Conservation (phyloP, 2,113 vertebrate species). For the Channa maculata region DNA sequence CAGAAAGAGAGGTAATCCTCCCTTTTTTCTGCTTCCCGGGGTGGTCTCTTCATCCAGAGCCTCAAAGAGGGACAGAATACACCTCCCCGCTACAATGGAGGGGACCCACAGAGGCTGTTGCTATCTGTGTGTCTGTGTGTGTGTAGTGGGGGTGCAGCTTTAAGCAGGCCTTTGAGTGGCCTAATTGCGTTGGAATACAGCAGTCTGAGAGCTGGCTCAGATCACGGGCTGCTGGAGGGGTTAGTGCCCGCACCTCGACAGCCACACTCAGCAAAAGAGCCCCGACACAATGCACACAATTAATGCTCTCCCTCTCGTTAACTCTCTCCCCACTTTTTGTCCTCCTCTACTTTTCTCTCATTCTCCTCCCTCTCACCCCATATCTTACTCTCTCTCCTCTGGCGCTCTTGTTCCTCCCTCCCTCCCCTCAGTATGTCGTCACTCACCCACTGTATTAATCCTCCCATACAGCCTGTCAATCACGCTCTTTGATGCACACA, state of each 20-base stretch:
- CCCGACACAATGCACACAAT: conserved; percentile 78
- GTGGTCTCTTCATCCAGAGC: conserved; percentile 83
- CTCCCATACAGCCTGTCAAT: conserved; percentile 75
- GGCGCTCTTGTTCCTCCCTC: conserved; percentile 19
- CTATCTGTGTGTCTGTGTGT: conserved; percentile 67
- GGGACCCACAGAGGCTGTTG: conserved; percentile 78
- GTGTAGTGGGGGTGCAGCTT: conserved; percentile 85
- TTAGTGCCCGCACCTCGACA: conserved; percentile 73
- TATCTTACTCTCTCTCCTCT: conserved; percentile 40
- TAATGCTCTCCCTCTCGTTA: conserved; percentile 81
- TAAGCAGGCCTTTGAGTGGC: conserved; percentile 93
- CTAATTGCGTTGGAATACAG: conserved; percentile 96
- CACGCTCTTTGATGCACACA: conserved; percentile 74
- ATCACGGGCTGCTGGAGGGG: conserved; percentile 81
- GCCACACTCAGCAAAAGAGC: conserved; percentile 78
- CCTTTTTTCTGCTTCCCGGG: conserved; percentile 78
- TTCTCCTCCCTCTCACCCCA: conserved; percentile 55
- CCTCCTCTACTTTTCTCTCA: conserved; percentile 64
- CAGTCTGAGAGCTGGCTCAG: conserved; percentile 87
- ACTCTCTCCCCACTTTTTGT: conserved; percentile 80
- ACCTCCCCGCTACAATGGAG: conserved; percentile 79
- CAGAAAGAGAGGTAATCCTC: conserved; percentile 79
- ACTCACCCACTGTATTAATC: conserved; percentile 73
- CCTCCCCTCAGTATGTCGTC: conserved; percentile 65
- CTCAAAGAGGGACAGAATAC: conserved; percentile 81